Percentiles rank a stretch among this genome's conserved stretches.
Conservation (phyloP, 1,140 invertebrate genomes). For the Euborellia annulipes region DNA sequence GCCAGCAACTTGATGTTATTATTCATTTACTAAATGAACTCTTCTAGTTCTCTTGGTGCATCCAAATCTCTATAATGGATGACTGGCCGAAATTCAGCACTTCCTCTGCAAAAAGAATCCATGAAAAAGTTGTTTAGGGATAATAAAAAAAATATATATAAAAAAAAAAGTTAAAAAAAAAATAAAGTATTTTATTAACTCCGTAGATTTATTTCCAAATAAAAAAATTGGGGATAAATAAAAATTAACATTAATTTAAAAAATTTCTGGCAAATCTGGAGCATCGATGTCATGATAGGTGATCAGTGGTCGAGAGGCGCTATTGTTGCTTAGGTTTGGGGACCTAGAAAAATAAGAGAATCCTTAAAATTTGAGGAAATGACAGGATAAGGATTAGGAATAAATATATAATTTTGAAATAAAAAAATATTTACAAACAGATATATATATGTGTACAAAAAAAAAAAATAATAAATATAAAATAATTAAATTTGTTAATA, state of each 20-base stretch:
- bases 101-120: slow-evolving; percentile 30
- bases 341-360: slow-evolving; percentile 6
- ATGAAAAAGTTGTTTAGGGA: slow-evolving; percentile 4
- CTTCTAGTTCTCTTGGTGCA: slow-evolving; percentile 72
- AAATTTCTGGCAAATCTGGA: slow-evolving; percentile 34
- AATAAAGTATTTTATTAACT: background rate
- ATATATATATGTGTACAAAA: slow-evolving; percentile 6
- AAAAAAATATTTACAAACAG: slow-evolving; percentile 13
- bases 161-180: slow-evolving; percentile 4
- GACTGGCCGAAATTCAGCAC: slow-evolving; percentile 62
- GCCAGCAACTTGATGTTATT: no score
- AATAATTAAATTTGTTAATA: no score
- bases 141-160: slow-evolving; percentile 15
- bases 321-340: slow-evolving; percentile 15
- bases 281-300: slow-evolving; percentile 42
- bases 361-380: slow-evolving; percentile 32
- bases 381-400: no score
- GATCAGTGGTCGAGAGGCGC: slow-evolving; percentile 34
- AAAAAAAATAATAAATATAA: slow-evolving; percentile 12
- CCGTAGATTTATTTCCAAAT: background rate
- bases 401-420: slow-evolving; percentile 13
- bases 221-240: background rate
- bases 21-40: slow-evolving; percentile 52
- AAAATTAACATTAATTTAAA: slow-evolving; percentile 17
- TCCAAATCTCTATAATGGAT: slow-evolving; percentile 85